phyloP scores from a whole-genome alignment of 1,140 invertebrate species.

The Elymnias hypermnestra region DNA sequence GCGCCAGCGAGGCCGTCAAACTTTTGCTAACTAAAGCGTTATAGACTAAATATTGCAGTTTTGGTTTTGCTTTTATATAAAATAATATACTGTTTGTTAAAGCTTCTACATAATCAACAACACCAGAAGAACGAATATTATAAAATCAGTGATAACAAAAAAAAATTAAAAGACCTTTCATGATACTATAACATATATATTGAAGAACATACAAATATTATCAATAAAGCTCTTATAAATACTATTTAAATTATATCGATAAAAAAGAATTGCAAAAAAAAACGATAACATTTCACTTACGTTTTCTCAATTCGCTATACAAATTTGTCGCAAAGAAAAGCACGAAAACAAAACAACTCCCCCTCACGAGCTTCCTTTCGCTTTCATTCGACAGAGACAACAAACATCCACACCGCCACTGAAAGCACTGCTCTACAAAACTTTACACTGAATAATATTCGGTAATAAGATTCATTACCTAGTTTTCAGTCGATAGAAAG shows the following conservation, averaged over 20 bases:
- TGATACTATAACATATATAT: no score
- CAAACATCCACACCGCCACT: conserved; percentile 52
- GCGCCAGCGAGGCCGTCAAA: no score
- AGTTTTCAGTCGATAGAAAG: conserved; percentile 5
- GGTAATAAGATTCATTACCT: conserved; percentile 15
- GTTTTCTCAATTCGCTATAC: conserved; percentile 56
- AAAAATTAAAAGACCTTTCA: no score
- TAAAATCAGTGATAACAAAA: no score
- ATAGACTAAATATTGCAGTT: no score
- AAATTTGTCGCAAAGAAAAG: conserved; percentile 49
- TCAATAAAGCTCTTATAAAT: background rate
- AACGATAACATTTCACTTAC: conserved; percentile 39
- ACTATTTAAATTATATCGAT: background rate
- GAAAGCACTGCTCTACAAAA: conserved; percentile 62
- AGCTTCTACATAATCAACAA: no score
- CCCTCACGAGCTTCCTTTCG: conserved; percentile 51
- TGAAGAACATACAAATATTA: background rate
- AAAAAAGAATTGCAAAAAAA: background rate
- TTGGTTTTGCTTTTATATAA: no score
- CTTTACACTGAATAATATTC: conserved; percentile 42
- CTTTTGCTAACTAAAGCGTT: no score
- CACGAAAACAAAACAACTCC: conserved; percentile 62
- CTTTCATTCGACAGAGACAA: conserved; percentile 55
- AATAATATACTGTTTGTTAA: no score
- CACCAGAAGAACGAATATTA: no score